Conservation (phyloP, 2,113 vertebrate species). For the Nanorana parkeri region DNA sequence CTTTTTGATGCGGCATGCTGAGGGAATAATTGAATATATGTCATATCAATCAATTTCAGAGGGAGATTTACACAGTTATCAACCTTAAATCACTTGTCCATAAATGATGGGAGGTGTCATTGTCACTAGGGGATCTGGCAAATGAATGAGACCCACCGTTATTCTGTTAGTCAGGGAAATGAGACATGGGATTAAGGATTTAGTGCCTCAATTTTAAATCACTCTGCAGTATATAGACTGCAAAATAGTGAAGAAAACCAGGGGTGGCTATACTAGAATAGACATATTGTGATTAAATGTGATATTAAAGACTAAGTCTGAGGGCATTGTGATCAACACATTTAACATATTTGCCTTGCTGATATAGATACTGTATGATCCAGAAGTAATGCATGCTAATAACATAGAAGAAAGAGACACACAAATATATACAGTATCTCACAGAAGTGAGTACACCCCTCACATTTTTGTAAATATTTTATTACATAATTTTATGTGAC, state of each 20-base stretch:
- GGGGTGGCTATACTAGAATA: too few relatives aligned
- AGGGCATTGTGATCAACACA: too few relatives aligned
- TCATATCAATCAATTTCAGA: conserved; percentile 55
- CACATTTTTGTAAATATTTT: too few relatives aligned
- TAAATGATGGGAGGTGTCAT: conserved; percentile 36
- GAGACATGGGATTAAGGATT: conserved; percentile 31
- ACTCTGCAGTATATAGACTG: conserved; percentile 12
- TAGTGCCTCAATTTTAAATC: conserved; percentile 18
- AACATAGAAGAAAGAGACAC: too few relatives aligned
- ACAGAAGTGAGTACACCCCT: too few relatives aligned
- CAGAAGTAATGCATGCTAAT: too few relatives aligned
- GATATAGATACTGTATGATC: too few relatives aligned
- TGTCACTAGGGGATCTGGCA: conserved; percentile 21
- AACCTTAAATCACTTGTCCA: conserved; percentile 45
- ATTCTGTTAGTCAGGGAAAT: conserved; percentile 30
- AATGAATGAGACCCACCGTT: conserved; percentile 9
- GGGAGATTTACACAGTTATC: conserved; percentile 44
- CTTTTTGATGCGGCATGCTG: conserved; percentile 47
- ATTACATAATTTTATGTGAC: too few relatives aligned
- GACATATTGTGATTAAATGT: too few relatives aligned
- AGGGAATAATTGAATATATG: conserved; percentile 52
- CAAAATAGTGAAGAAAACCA: not conserved
- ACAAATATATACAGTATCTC: too few relatives aligned
- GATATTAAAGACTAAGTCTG: too few relatives aligned
- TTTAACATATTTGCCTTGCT: too few relatives aligned